Percentiles rank a stretch among this genome's conserved stretches.
phyloP scores from a whole-genome alignment of 1,140 invertebrate genomes.

The Tribolium castaneum region DNA sequence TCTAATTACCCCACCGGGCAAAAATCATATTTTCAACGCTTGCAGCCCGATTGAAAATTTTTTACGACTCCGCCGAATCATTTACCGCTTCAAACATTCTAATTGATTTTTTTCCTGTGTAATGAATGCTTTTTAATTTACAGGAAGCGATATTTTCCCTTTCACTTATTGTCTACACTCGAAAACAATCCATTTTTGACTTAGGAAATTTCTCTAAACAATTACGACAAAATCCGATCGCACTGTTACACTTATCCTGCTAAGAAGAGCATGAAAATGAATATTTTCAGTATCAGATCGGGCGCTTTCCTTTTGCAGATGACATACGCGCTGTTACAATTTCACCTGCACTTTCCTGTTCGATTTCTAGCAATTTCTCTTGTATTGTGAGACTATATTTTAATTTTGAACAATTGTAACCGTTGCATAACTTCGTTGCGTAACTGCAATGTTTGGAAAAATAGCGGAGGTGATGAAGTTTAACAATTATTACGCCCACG shows the following conservation, averaged over 20 bases:
- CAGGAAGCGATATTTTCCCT: conserved; percentile 26
- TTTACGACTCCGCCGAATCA: background rate
- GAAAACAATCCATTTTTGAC: background rate
- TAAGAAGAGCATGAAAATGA: conserved; percentile 40
- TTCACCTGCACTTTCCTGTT: conserved; percentile 60
- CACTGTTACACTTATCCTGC: conserved; percentile 14
- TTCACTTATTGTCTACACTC: conserved; percentile 5
- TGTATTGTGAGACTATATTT: conserved; percentile 32
- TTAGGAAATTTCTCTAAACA: background rate
- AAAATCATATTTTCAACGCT: too few relatives aligned
- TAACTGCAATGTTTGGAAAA: background rate
- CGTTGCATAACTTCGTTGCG: background rate
- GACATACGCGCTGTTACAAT: conserved; percentile 56
- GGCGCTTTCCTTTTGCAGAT: conserved; percentile 59
- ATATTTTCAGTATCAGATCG: conserved; percentile 40
- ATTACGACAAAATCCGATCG: background rate
- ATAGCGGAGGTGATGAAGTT: background rate
- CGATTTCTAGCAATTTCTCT: conserved; percentile 60
- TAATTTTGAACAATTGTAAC: conserved; percentile 14
- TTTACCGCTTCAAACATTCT: conserved; percentile 2
- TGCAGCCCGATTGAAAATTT: too few relatives aligned
- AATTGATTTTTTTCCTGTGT: conserved; percentile 19
- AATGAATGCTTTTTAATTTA: conserved; percentile 5
- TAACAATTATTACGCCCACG: conserved; percentile 5
- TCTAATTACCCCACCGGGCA: too few relatives aligned